Evolutionary conservation across 2,888 invertebrate genomes (phyloP).

Genomic region (Thysanoteuthis rhombus): DNA sequence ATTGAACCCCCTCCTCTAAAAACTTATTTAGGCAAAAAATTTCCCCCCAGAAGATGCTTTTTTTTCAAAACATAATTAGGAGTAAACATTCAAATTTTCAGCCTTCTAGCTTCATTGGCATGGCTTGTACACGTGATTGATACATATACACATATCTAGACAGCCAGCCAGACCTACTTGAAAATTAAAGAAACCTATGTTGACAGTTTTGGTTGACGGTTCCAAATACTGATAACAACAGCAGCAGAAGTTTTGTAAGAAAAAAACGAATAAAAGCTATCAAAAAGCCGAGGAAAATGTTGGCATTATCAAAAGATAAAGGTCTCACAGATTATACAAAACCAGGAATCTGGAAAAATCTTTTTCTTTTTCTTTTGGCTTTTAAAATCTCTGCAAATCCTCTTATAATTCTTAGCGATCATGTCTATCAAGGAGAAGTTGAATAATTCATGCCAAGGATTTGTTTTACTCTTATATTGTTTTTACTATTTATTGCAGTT

Average conservation of each 20-base stretch:
- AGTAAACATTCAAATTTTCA: no score
- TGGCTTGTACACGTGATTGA: no score
- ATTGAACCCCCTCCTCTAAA: no score
- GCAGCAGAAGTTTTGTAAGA: neutral
- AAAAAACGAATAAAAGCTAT: neutral
- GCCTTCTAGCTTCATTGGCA: no score
- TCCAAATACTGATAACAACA: neutral
- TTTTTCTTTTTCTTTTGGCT: neutral
- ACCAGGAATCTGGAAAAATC: neutral
- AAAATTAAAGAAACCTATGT: no score
- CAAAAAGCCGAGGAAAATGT: neutral
- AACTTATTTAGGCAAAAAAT: no score
- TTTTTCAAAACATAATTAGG: no score
- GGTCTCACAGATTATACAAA: neutral
- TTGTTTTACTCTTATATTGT: neutral
- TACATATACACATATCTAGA: no score
- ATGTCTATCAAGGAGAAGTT: neutral
- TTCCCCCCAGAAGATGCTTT: no score
- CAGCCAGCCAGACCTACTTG: no score
- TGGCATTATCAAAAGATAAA: neutral
- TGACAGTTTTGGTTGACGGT: no score
- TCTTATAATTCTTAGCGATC: conserved; percentile 12
- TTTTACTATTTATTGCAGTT: neutral
- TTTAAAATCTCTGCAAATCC: neutral
- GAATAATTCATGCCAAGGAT: neutral